A percentile compares a stretch with the other conserved stretches of the same genome.
Evolutionary conservation across 2,113 vertebrate species (phyloP).

Genomic region (Picathartes gymnocephalus): DNA sequence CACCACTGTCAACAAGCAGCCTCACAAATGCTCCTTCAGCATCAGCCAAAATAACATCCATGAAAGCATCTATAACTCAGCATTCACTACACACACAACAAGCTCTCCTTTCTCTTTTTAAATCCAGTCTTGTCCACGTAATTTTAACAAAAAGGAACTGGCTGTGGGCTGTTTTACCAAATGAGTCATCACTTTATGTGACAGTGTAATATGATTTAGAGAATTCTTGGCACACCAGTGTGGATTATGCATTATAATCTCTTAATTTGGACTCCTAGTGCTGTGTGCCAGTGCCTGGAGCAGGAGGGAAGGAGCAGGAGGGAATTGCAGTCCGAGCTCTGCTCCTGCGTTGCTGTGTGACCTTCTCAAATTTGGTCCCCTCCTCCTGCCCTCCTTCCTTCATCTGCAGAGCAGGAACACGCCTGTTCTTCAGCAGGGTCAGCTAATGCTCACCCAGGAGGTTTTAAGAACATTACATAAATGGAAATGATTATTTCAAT

Average conservation of each 20-base stretch:
- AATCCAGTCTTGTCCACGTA: slow-evolving; percentile 26
- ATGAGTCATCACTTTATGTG: slow-evolving; percentile 61
- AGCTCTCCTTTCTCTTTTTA: slow-evolving; percentile 52
- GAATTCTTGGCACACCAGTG: slow-evolving; percentile 42
- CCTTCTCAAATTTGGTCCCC: not conserved
- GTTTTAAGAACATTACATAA: not conserved
- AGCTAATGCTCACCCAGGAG: not conserved
- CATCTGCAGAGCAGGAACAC: not conserved
- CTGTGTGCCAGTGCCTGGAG: not conserved
- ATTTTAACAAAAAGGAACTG: slow-evolving; percentile 56
- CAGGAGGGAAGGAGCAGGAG: not conserved
- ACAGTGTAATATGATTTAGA: slow-evolving; percentile 37
- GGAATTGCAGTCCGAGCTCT: not conserved
- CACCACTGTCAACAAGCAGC: slow-evolving; percentile 43
- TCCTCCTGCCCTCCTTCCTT: not conserved
- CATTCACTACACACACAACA: slow-evolving; percentile 45
- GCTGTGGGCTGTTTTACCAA: not conserved
- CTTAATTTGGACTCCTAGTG: slow-evolving; percentile 5
- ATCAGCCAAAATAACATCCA: slow-evolving; percentile 61
- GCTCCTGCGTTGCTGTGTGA: not conserved
- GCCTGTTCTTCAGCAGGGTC: not conserved
- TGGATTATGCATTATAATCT: slow-evolving; percentile 59
- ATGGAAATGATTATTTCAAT: not conserved
- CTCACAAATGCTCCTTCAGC: slow-evolving; percentile 58
- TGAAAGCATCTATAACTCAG: slow-evolving; percentile 55